These are phyloP conservation scores for Monochamus saltuarius DNA, from an alignment of 1,140 invertebrate genomes.

Conservation along the genomic window DNA sequence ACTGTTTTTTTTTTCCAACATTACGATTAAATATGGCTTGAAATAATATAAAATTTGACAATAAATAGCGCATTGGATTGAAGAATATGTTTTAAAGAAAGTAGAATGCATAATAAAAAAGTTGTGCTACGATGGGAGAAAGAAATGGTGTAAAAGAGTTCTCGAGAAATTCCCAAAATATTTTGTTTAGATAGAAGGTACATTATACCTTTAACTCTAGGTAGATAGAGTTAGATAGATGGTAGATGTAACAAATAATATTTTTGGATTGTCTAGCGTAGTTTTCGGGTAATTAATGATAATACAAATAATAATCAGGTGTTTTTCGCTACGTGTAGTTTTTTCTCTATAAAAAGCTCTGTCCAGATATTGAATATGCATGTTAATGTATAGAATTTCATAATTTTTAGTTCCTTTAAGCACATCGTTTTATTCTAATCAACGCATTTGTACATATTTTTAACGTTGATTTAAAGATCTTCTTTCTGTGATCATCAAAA, in stretches of 20 bases:
- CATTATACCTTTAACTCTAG: conserved; percentile 39
- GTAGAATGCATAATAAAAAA: not conserved
- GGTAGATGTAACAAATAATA: conserved; percentile 49
- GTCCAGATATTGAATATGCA: conserved; percentile 20
- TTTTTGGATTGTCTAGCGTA: conserved; percentile 52
- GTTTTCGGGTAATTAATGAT: conserved; percentile 37
- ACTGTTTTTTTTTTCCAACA: too few relatives aligned
- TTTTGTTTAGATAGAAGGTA: conserved; percentile 32
- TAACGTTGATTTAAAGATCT: conserved; percentile 16
- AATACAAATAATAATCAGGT: conserved; percentile 42
- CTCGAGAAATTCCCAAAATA: conserved; percentile 18
- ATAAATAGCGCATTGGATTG: not conserved
- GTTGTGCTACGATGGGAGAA: not conserved
- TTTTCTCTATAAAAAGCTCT: conserved; percentile 6
- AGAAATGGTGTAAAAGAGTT: conserved; percentile 1
- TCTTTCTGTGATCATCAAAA: conserved; percentile 25
- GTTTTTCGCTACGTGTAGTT: conserved; percentile 28
- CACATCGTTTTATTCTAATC: conserved; percentile 20
- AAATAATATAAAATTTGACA: too few relatives aligned
- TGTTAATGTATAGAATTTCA: conserved; percentile 26
- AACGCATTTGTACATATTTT: conserved; percentile 35
- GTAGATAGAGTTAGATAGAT: conserved; percentile 42
- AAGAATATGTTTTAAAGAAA: not conserved
- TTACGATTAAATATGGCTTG: too few relatives aligned
- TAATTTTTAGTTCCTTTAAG: conserved; percentile 16